Conservation (phyloP, 2,888 invertebrate genomes). For the Melolontha melolontha region DNA sequence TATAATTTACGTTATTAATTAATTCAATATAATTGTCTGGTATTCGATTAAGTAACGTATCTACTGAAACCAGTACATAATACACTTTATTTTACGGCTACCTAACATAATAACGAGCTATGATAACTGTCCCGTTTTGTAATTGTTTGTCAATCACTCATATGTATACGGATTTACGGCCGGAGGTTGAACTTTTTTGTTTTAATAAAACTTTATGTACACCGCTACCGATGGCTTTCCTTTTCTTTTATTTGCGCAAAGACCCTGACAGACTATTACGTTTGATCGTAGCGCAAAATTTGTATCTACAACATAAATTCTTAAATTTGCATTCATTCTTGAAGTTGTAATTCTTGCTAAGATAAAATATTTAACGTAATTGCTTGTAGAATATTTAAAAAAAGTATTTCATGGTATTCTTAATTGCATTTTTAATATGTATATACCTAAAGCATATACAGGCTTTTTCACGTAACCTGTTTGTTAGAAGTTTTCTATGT, state of each 20-base stretch:
- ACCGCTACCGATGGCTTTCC: slow-evolving; percentile 35
- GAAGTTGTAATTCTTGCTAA: no score
- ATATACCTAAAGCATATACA: no score
- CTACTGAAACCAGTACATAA: slow-evolving; percentile 2
- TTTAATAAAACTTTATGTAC: slow-evolving; percentile 40
- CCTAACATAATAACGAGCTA: slow-evolving; percentile 20
- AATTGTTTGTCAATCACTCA: slow-evolving; percentile 54
- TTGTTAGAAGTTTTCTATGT: no score
- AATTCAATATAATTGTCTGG: slow-evolving; percentile 30
- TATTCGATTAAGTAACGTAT: slow-evolving; percentile 20
- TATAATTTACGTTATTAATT: slow-evolving; percentile 38
- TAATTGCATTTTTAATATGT: no score
- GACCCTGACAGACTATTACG: background rate
- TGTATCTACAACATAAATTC: no score
- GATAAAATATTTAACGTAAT: no score
- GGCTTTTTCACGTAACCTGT: no score
- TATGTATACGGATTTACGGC: slow-evolving; percentile 39
- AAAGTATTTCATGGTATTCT: no score
- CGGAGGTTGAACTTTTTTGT: slow-evolving; percentile 29
- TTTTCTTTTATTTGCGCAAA: slow-evolving; percentile 16
- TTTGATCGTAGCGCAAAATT: slow-evolving; percentile 1
- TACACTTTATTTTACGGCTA: slow-evolving; percentile 45
- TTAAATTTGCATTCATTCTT: no score
- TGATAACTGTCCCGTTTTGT: slow-evolving; percentile 45
- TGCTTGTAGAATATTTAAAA: no score